Conservation (phyloP, 2,888 invertebrate species). For the Timema cristinae region DNA sequence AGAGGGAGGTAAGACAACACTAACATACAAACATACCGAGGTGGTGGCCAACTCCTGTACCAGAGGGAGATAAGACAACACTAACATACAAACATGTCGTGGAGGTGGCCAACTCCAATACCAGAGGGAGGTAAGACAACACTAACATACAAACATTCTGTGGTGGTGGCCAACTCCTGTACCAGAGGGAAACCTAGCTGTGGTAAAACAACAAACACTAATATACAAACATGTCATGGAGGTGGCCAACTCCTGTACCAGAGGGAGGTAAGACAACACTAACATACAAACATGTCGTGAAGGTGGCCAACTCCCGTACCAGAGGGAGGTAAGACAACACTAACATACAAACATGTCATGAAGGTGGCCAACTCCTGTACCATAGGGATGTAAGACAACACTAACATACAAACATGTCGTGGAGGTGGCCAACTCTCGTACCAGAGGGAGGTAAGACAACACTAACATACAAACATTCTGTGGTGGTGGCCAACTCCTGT, state of each 20-base stretch:
- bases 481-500: too few relatives aligned
- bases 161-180: slow-evolving; percentile 80
- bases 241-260: slow-evolving; percentile 76
- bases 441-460: too few relatives aligned
- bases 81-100: slow-evolving; percentile 71
- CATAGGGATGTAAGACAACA: slow-evolving; percentile 59
- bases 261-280: slow-evolving; percentile 58
- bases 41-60: too few relatives aligned
- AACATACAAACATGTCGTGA: slow-evolving; percentile 75
- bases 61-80: too few relatives aligned
- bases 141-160: slow-evolving; percentile 68
- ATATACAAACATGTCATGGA: slow-evolving; percentile 79
- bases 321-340: slow-evolving; percentile 59
- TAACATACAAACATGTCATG: slow-evolving; percentile 71
- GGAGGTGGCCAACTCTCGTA: too few relatives aligned
- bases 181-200: slow-evolving; percentile 76
- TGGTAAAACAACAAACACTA: slow-evolving; percentile 49
- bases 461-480: too few relatives aligned
- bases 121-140: slow-evolving; percentile 62
- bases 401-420: neutral
- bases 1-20: too few relatives aligned
- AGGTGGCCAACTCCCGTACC: slow-evolving; percentile 78
- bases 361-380: slow-evolving; percentile 82
- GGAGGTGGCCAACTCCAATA: slow-evolving; percentile 79
- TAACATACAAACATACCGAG: too few relatives aligned